Base-by-base conservation (phyloP, 2,888 invertebrate genomes). In the Mimumesa dahlbomi region DNA sequence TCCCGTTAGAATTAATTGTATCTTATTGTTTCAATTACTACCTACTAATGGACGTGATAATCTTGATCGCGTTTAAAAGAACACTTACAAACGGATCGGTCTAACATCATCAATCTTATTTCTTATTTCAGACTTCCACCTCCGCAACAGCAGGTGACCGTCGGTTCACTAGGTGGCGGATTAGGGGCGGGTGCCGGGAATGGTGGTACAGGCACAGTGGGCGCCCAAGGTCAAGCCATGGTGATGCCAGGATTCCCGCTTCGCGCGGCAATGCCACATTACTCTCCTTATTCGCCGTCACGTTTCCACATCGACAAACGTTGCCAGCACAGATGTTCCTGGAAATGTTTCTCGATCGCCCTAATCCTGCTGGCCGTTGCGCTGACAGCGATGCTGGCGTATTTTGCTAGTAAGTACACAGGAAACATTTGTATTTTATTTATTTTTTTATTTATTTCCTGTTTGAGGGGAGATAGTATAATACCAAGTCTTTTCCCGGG, bases 271-370 rank as follows among this genome's bases (percentile, higher is more conserved):
- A 91, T 95, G 88, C 94, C 94, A 84, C 95, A 95, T 90, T 95
- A 96, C 85, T 95, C 95, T 89, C 96, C 96, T 79, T 96, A 96
- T 92, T 96, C 96, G 85, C 96, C 96, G 89, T 96, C 96, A 89
- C 94, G 97, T 90, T 97, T 97, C 92, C 96, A 96, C 92, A 96
- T 97, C 92, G 96, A 97, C 92, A 97, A 97, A 91, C 94, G 96
- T 83, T 97, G 96, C 91, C 96, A 95, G 90, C 96, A 96, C 90
- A 93, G 96, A 83, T 98, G 98, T 92, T 96, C 97, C 89, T 98
- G 98, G 98, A 97, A 97, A 91, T 98, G 97, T 91, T 94, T 96
- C 90, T 96, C 97, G 90, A 96, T 98, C 90, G 94, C 95, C 85
- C 94, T 98, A 91, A 96, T 98, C 90, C 93, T 97, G 89, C 92